Evolutionary conservation across 1,140 invertebrate species (phyloP).

Genomic region (Lycorma delicatula): DNA sequence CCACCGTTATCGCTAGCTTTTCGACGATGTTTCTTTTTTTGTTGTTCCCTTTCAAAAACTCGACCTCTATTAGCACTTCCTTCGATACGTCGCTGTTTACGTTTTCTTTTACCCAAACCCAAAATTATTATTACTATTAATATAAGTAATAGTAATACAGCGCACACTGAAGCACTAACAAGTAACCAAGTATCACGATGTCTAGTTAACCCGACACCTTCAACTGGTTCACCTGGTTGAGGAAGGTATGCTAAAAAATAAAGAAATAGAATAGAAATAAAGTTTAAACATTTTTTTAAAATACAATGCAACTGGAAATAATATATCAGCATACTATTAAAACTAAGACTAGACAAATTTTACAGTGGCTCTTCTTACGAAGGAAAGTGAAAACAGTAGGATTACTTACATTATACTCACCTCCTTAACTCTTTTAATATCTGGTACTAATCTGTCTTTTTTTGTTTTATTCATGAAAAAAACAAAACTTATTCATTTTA

Average conservation of each 20-base stretch:
- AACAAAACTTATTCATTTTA: too few species aligned
- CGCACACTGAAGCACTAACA: slow-evolving; percentile 49
- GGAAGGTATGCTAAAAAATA: slow-evolving; percentile 27
- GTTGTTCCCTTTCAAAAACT: slow-evolving; percentile 21
- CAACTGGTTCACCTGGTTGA: slow-evolving; percentile 42
- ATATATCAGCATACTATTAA: too few species aligned
- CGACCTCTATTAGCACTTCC: slow-evolving; percentile 21
- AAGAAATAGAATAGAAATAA: too few species aligned
- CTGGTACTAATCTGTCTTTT: too few species aligned
- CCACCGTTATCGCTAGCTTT: not conserved
- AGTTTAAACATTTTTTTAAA: too few species aligned
- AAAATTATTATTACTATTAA: slow-evolving; percentile 51
- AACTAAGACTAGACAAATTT: too few species aligned
- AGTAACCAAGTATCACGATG: slow-evolving; percentile 52
- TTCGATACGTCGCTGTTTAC: slow-evolving; percentile 5
- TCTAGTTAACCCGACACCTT: slow-evolving; percentile 44
- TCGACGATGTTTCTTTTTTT: slow-evolving; percentile 2
- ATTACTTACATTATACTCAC: too few species aligned
- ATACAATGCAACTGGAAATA: too few species aligned
- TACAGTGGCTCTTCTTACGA: too few species aligned
- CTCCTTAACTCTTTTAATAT: too few species aligned
- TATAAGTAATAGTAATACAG: slow-evolving; percentile 51
- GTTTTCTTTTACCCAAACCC: slow-evolving; percentile 47
- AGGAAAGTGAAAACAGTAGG: too few species aligned
- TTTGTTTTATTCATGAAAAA: too few species aligned